These are phyloP conservation scores for Metalampra italica DNA, from an alignment of 2,888 invertebrate species.

Conservation along the genomic window DNA sequence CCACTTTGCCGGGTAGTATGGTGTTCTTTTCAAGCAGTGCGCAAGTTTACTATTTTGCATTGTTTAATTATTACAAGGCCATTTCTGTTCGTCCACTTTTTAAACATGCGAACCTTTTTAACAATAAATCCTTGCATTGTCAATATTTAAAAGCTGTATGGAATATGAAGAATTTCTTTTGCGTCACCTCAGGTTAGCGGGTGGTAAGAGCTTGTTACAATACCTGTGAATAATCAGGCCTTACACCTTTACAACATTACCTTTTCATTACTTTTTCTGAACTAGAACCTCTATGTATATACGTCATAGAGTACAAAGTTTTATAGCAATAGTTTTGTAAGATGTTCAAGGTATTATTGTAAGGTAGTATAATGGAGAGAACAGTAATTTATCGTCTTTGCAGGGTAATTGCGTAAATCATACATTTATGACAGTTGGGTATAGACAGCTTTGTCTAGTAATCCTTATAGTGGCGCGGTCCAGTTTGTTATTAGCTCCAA, in stretches of 20 bases:
- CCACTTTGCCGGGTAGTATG: no score
- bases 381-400: constrained; percentile 73
- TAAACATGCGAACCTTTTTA: constrained; percentile 11
- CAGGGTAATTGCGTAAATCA: constrained; percentile 75
- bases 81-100: background rate
- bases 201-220: constrained; percentile 64
- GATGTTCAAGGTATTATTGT: constrained; percentile 26
- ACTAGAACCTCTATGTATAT: constrained; percentile 7
- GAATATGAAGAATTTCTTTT: constrained; percentile 46
- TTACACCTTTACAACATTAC: constrained; percentile 32
- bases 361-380: constrained; percentile 54
- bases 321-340: constrained; percentile 2
- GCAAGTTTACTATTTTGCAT: no score
- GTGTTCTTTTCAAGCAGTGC: no score
- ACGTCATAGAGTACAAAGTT: constrained; percentile 31
- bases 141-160: constrained; percentile 29
- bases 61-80: no score
- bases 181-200: constrained; percentile 68
- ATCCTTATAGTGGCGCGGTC: constrained; percentile 36
- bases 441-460: constrained; percentile 59
- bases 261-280: constrained; percentile 9
- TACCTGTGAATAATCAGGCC: constrained; percentile 70
- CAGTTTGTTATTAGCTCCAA: constrained; percentile 45
- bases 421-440: constrained; percentile 71
- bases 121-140: constrained; percentile 21